Base-by-base conservation (phyloP, 2,113 vertebrate genomes). In the Sprattus sprattus region DNA sequence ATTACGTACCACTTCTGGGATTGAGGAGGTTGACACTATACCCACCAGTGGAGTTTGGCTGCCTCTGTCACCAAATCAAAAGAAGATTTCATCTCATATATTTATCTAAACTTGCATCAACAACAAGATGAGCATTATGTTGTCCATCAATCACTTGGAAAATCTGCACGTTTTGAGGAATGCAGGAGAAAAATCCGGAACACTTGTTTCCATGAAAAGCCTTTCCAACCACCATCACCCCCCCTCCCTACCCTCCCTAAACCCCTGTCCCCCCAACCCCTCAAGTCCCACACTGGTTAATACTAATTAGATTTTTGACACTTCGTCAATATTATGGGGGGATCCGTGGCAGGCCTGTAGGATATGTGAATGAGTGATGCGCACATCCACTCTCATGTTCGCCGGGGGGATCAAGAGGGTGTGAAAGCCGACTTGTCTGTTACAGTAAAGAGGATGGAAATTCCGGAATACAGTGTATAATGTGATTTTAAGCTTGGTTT, bases 1-100 rank as follows among this genome's bases (percentile, higher is more conserved):
- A 83, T 86, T 89, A 83, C 82, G 49, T 83, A 85, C 45, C 64
- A 78, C 81, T 85, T 82, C 13, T 49, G 50, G 6, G 80, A 83
- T 39, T 52, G 39, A 45, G 22, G 82, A 28, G 83, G 52, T 28
- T 83, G 83, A 85, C 50, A 81, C 84, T 46, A 67, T 46, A 67
- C 52, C 85, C 75, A 86, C 80, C 39, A 82, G 44, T 86, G 28
- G 64, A 39, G 39, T 39, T 67, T 10, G n/a, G 64, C 22, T 20
- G 57, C 57, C 20, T 22, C 4, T 25, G n/a, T 32, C 64, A 71
- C 9, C 64, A 64, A 64, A 64, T n/a, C 60, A 64, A 64, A 39
- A 39, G 39, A 39, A 39, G 39, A 39, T 39, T 39, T 39, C 39
- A 39, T 39, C 39, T 39, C 1, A 39, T 39, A 39, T 39, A 39